Base-by-base conservation (phyloP, 2,797 vertebrate genomes). In the Oreochromis mossambicus region DNA sequence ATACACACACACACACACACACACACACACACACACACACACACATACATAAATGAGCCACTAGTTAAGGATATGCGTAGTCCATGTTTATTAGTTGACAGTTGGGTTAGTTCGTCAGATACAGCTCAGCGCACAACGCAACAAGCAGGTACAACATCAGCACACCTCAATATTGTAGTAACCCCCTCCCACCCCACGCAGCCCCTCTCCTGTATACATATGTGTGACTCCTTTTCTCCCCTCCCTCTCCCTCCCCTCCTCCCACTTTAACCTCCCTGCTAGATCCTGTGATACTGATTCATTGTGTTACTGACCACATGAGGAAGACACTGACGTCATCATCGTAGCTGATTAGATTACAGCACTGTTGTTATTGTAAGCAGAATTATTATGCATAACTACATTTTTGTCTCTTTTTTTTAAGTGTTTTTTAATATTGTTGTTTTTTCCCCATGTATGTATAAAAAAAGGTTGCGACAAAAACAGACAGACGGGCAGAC, bases 141-240 rank as follows among this genome's bases (percentile, higher is more conserved):
- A 94, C 93, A 95, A 96, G 95, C 95, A 95, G 91, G 90, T 95
- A 95, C 90, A 95, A 94, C 87, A 87, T 94, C 88, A 95, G 93
- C 92, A 90, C 84, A 89, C 82, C 85, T 89, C 77, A 81, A 63
- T 86, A 83, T 88, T 86, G 90, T 85, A 86, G 82, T 80, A 81
- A 66, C 73, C 58, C 32, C 76, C 54, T 50, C 7, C 21, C 61
- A 29, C 78, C 58, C 73, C 54, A 21, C 70, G 76, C 63, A 21
- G 13, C 38, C 3, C 38, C 38, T 5, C 38, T 10, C 5, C 9
- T 14, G 19, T 38, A 66, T 41, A 66, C 61, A 66, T n/a, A 10
- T 63, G 34, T 2, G 34, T 68, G 19, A 38, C 63, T 68, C 19
- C 13, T 7, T 6, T 7, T 14, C 46, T 7, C 48, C 48, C 17